Evolutionary conservation across 2,113 vertebrate genomes (phyloP).

Genomic region (Gobiocypris rarus): DNA sequence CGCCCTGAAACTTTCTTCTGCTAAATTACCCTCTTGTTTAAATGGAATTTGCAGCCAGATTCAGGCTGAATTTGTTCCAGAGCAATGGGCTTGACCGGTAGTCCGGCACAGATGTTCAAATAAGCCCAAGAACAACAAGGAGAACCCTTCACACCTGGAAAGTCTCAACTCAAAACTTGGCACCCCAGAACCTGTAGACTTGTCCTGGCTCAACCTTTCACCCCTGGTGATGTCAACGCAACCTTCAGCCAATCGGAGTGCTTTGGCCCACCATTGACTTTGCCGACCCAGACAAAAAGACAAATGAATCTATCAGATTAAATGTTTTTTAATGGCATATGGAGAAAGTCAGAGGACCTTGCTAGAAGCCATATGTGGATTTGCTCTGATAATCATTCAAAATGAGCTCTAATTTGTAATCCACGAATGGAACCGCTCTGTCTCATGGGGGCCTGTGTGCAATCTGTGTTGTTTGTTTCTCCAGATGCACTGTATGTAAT

Average conservation of each 20-base stretch:
- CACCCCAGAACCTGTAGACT: conserved; percentile 71
- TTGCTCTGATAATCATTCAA: conserved; percentile 86
- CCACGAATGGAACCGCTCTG: conserved; percentile 68
- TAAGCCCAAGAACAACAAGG: conserved; percentile 76
- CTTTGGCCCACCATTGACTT: conserved; percentile 85
- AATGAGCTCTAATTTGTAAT: conserved; percentile 92
- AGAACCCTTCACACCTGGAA: conserved; percentile 78
- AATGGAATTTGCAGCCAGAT: conserved; percentile 63
- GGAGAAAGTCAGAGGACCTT: conserved; percentile 79
- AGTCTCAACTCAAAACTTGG: conserved; percentile 76
- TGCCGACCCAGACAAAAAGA: conserved; percentile 86
- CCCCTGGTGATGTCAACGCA: conserved; percentile 77
- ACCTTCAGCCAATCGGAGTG: conserved; percentile 78
- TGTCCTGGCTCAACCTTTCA: conserved; percentile 78
- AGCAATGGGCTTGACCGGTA: conserved; percentile 54
- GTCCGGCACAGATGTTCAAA: conserved; percentile 75
- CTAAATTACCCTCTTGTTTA: conserved; percentile 65
- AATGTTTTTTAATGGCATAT: conserved; percentile 92
- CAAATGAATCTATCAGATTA: conserved; percentile 95
- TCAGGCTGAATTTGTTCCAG: conserved; percentile 63
- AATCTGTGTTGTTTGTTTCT: conserved; percentile 67
- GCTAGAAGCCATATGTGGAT: conserved; percentile 89
- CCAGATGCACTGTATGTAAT: conserved; percentile 49
- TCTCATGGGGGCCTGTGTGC: conserved; percentile 60
- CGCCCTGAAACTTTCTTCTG: conserved; percentile 55